phyloP scores from a whole-genome alignment of 2,888 invertebrate species.

The Spilosoma lubricipeda region DNA sequence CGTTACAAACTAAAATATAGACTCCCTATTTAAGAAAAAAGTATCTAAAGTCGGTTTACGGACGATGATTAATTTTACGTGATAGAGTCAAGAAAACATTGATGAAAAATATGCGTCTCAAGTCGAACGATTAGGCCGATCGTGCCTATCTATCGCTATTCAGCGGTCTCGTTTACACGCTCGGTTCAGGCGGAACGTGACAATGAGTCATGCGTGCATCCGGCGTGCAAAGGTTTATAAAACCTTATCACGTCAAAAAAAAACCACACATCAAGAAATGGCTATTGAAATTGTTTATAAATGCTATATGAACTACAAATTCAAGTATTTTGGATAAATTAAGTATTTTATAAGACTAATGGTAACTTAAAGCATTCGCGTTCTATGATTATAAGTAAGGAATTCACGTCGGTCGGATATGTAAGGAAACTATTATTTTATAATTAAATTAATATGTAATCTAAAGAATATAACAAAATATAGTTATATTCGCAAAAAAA shows the following conservation, averaged over 20 bases:
- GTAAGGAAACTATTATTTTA: neutral
- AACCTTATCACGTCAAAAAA: no score
- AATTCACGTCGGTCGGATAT: neutral
- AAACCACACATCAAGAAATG: neutral
- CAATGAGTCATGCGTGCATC: no score
- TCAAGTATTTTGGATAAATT: no score
- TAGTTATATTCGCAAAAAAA: neutral
- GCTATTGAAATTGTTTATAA: neutral
- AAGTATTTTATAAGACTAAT: neutral
- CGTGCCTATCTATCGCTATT: no score
- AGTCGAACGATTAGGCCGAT: no score
- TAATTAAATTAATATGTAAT: neutral
- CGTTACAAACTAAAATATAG: neutral
- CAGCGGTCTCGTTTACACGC: no score
- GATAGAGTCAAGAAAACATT: no score
- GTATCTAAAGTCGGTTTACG: no score
- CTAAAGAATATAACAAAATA: neutral
- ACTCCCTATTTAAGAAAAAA: neutral
- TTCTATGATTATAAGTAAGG: neutral
- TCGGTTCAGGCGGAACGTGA: no score
- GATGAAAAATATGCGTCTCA: no score
- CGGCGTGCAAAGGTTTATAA: no score
- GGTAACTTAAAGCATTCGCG: neutral
- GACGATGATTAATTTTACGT: no score
- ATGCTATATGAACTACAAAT: neutral